Base-by-base conservation (phyloP, 2,797 vertebrate species). In the Gouania willdenowi region DNA sequence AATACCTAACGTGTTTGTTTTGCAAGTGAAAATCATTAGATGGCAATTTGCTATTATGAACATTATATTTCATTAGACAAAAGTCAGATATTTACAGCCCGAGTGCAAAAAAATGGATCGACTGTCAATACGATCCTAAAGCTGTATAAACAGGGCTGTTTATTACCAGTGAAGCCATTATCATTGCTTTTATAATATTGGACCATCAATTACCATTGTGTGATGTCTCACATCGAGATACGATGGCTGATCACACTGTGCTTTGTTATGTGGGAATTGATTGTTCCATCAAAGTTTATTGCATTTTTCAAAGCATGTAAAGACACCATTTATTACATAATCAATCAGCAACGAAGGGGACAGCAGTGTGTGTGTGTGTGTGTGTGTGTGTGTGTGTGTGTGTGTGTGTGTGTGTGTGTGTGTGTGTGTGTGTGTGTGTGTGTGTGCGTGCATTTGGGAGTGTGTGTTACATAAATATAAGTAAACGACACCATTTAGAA, bases 301-400 rank as follows among this genome's bases (percentile, higher is more conserved):
- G 46, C 59, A 32, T 79, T 77, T 70, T 44, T 13, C 26, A 33
- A 39, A 23, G 38, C 37, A 38, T 16, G 41, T 55, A 57, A 59
- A 65, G 55, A 57, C 14, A 51, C 65, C 25, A 20, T 57, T 73
- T 75, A 77, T 69, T 61, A 46, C 57, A 59, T 68, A 46, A 53
- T 71, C 42, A 66, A 59, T 75, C 65, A 70, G 12, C 18, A 20
- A 42, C 29, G 44, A 34, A 46, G 31, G 29, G 28, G n/a, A n/a
- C n/a, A 29, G 16, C 64, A 43, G 39, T 23, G 0, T 1, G 21
- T 24, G 11, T 22, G 26, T 31, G 33, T 35, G 27, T 26, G 22
- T 15, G 33, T 41, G 41, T 25, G 28, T 43, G 33, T 16, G 31
- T 38, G 26, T 30, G 26, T 10, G 32, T 38, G 4, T 12, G 8